A percentile compares a stretch with the other conserved stretches of the same genome.
Evolutionary conservation across 2,113 vertebrate genomes (phyloP).

Genomic region (Colossoma macropomum): DNA sequence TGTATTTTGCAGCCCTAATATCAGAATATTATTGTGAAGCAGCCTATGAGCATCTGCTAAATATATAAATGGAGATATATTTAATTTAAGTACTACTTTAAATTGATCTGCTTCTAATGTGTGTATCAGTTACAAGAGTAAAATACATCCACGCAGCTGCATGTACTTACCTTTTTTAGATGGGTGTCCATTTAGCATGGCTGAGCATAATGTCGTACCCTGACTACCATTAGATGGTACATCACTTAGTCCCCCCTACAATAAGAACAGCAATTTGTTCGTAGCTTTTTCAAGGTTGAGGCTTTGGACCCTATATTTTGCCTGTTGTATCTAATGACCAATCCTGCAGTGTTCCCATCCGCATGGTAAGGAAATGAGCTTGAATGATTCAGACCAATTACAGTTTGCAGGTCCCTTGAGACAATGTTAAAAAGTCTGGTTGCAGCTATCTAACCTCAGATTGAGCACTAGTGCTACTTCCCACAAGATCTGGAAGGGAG

Average conservation of each 20-base stretch:
- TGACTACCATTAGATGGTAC: not conserved
- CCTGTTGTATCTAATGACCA: slow-evolving; percentile 44
- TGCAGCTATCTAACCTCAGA: slow-evolving; percentile 56
- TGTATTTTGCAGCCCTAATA: too few species aligned
- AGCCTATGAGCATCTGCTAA: too few species aligned
- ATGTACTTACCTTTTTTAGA: too few species aligned
- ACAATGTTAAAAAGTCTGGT: slow-evolving; percentile 52
- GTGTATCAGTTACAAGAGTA: too few species aligned
- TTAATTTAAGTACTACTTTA: too few species aligned
- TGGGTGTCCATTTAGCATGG: too few species aligned
- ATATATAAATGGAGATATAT: too few species aligned
- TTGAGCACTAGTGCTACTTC: slow-evolving; percentile 46
- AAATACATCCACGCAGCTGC: too few species aligned
- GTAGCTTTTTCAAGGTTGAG: slow-evolving; percentile 13
- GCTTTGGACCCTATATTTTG: slow-evolving; percentile 24
- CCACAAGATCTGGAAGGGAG: slow-evolving; percentile 48
- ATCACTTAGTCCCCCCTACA: not conserved
- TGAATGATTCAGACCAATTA: slow-evolving; percentile 59
- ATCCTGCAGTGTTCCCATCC: slow-evolving; percentile 38
- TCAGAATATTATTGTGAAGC: too few species aligned
- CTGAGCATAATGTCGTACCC: not conserved
- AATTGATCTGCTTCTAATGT: too few species aligned
- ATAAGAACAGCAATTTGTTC: not conserved
- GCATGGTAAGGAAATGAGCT: slow-evolving; percentile 47
- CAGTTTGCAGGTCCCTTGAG: slow-evolving; percentile 58